A percentile compares a stretch with the other conserved stretches of the same genome.
phyloP scores from a whole-genome alignment of 2,888 invertebrate genomes.

The Brachypterus glaber region DNA sequence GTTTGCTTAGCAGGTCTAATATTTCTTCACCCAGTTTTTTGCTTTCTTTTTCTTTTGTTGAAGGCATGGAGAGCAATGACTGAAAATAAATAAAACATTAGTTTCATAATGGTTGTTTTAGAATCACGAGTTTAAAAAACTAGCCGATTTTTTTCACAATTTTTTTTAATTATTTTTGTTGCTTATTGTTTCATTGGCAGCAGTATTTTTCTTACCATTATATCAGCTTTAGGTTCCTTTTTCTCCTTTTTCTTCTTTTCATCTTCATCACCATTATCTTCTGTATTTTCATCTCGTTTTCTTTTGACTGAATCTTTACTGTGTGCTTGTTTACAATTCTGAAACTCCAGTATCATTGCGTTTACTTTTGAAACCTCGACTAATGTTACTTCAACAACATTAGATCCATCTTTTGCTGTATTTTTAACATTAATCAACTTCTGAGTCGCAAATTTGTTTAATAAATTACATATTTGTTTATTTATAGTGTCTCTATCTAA shows the following conservation, averaged over 20 bases:
- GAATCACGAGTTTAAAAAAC: background rate
- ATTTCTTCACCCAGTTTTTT: slow-evolving; percentile 96
- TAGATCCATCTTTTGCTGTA: slow-evolving; percentile 41
- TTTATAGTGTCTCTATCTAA: slow-evolving; percentile 37
- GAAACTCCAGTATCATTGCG: slow-evolving; percentile 43
- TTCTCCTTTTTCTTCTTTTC: slow-evolving; percentile 49
- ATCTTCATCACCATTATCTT: slow-evolving; percentile 30
- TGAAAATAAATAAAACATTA: too few species aligned
- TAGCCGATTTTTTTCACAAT: too few species aligned
- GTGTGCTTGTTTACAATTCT: slow-evolving; percentile 30
- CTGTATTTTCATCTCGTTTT: slow-evolving; percentile 41
- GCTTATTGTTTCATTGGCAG: too few species aligned
- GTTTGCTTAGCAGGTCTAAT: slow-evolving; percentile 82
- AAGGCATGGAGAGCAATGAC: slow-evolving; percentile 83
- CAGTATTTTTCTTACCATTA: slow-evolving; percentile 48
- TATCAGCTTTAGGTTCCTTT: slow-evolving; percentile 49
- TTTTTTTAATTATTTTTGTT: too few species aligned
- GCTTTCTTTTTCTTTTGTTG: slow-evolving; percentile 89
- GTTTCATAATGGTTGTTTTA: slow-evolving; percentile 4
- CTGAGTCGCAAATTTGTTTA: slow-evolving; percentile 72
- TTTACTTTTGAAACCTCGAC: slow-evolving; percentile 50
- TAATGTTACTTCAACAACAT: slow-evolving; percentile 43
- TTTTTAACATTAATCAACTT: slow-evolving; percentile 53
- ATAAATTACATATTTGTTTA: slow-evolving; percentile 57
- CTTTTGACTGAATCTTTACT: slow-evolving; percentile 38